Base-by-base conservation (phyloP, 2,888 invertebrate genomes). In the Chelonus formosanus region DNA sequence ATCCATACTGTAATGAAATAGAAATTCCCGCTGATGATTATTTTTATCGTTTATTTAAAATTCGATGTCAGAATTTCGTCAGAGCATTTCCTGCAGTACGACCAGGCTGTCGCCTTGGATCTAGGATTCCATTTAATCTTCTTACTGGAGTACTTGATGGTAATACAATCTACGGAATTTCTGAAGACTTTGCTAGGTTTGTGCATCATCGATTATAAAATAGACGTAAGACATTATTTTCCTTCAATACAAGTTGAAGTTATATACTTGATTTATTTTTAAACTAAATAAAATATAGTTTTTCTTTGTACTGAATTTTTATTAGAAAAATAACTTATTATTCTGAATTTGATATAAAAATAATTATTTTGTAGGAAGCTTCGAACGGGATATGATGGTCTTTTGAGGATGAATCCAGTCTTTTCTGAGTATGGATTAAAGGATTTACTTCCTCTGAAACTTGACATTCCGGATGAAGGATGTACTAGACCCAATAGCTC, bases 1-100 rank as follows among this genome's bases (percentile, higher is more conserved):
- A 96, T 85, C 95, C 95, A 0, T 95, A 95, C 83, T 96, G 96
- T 81, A 91, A 95, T 84, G 95, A 96, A 85, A 94, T 96, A 75
- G 86, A 89, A 64, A 90, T 96, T 57, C 95, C 96, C 0, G 93
- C 92, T 73, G 94, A 96, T 80, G 96, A 96, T 82, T 93, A 94
- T 82, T 96, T 96, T 88, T 96, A 94, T 86, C 88, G 92, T 4
- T 86, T 93, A 48, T 95, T 92, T 84, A 90, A 91, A 73, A 92
- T 95, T 59, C 91, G 90, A 80, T 96, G 96, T 81, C 91, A 95
- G 80, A 93, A 96, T 85, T 95, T 96, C 79, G 95, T 96, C 7
- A 87, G 96, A 75, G 94, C 92, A 48, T 94, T 95, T 84, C 95
- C 96, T 8, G 94, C 92, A 2, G 92, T 92, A 6, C 87, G 94